Base-by-base conservation (phyloP, 2,888 invertebrate species). In the Limenitis camilla region DNA sequence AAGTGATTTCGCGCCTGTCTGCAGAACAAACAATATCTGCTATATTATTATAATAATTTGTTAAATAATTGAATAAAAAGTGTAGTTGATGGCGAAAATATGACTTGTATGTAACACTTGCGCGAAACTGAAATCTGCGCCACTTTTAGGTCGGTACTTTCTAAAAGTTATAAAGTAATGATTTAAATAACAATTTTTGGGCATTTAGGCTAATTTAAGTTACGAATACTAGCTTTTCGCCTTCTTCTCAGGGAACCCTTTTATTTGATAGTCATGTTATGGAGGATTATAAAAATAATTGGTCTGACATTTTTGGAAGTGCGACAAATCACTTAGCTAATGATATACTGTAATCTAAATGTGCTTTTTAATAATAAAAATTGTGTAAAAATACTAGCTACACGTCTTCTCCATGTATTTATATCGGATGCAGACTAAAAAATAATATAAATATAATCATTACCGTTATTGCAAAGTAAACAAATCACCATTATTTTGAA, bases 401-500 rank as follows among this genome's bases (percentile, higher is more conserved):
- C n/a, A n/a, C n/a, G n/a, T n/a, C n/a, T n/a, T n/a, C n/a, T n/a
- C n/a, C n/a, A n/a, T n/a, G n/a, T n/a, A n/a, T n/a, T n/a, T n/a
- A n/a, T n/a, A n/a, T n/a, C n/a, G n/a, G 8, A 5, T n/a, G 10
- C 35, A 35, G 3, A n/a, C 5, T 35, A 35, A n/a, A n/a, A 43
- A 9, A 19, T 19, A 6, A 5, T 32, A n/a, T 32, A 42, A 5
- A 2, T 44, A 30, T 32, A 9, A n/a, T 10, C 10, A 35, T 35
- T 6, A 44, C 10, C 11, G 4, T 28, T 10, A 28, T 27, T 35
- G 35, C 44, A 29, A 44, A 35, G 29, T 44, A 55, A 52, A 49
- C 48, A 55, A 52, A 49, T 55, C 48, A 41, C 45, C 33, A 45
- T 40, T 46, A 53, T 52, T 52, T 52, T 41, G 11, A 44, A 49